These are phyloP conservation scores for Strix aluco DNA, from an alignment of 2,113 vertebrate genomes.

Conservation along the genomic window DNA sequence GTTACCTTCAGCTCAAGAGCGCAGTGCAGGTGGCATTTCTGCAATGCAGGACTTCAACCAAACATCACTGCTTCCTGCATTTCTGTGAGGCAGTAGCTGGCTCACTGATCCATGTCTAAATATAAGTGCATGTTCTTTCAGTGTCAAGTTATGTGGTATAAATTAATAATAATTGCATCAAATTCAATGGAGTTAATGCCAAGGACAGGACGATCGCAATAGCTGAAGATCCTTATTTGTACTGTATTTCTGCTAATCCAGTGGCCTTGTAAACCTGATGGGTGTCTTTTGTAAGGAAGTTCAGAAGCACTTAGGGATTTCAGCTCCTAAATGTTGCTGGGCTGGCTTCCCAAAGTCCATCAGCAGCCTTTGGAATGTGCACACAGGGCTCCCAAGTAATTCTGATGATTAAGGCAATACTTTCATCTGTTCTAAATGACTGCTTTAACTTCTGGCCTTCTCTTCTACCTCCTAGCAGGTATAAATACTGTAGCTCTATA, in stretches of 20 bases:
- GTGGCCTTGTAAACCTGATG: background rate
- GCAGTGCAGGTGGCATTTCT: background rate
- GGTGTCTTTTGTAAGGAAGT: background rate
- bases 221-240: background rate
- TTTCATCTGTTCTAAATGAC: background rate
- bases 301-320: background rate
- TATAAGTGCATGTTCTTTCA: background rate
- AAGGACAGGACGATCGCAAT: background rate
- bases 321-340: background rate
- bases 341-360: slow-evolving; percentile 20
- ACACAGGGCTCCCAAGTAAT: background rate
- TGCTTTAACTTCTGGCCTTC: background rate
- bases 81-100: background rate
- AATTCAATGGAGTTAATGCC: background rate
- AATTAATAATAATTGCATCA: background rate
- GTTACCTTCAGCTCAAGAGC: background rate
- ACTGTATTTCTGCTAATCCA: background rate
- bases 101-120: background rate
- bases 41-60: background rate
- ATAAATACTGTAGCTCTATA: background rate
- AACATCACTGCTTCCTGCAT: background rate
- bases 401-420: slow-evolving; percentile 4
- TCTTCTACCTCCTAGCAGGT: background rate
- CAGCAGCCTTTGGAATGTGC: background rate
- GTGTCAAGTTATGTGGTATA: background rate